These are phyloP conservation scores for Xiphophorus birchmanni DNA, from an alignment of 2,797 vertebrate genomes.

Conservation along the genomic window DNA sequence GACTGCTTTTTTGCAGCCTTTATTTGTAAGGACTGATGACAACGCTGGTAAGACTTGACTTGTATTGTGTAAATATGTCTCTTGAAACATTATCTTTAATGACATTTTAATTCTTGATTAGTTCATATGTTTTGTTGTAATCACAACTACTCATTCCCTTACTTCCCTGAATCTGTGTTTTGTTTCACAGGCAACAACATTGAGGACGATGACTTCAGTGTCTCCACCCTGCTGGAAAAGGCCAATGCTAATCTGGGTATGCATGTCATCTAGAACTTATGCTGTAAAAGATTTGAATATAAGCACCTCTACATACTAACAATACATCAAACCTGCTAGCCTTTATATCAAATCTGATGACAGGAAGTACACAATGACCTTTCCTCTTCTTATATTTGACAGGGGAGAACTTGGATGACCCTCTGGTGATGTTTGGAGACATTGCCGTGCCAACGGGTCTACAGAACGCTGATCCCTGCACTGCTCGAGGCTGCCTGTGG, in stretches of 20 bases:
- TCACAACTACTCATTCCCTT: background rate
- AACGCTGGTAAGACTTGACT: constrained; percentile 42
- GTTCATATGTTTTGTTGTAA: background rate
- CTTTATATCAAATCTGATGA: background rate
- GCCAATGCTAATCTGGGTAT: constrained; percentile 74
- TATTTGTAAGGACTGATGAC: constrained; percentile 24
- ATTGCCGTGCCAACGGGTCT: constrained; percentile 65
- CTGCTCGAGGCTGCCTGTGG: constrained; percentile 65
- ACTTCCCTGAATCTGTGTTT: background rate
- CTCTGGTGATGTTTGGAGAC: constrained; percentile 70
- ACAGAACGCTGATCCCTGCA: constrained; percentile 74
- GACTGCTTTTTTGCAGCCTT: constrained; percentile 33
- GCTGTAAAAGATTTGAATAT: background rate
- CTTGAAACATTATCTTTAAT: background rate
- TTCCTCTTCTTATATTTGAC: constrained; percentile 1
- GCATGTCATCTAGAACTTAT: constrained; percentile 10
- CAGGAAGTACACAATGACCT: background rate
- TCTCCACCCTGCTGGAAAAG: constrained; percentile 69
- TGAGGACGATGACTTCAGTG: constrained; percentile 57
- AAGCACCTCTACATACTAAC: background rate
- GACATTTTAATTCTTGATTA: background rate
- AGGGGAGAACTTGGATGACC: constrained; percentile 59
- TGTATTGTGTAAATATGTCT: background rate
- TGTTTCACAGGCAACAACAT: constrained; percentile 53
- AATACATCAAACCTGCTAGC: background rate